Base-by-base conservation (phyloP, 2,888 invertebrate genomes). In the Papilio demoleus region DNA sequence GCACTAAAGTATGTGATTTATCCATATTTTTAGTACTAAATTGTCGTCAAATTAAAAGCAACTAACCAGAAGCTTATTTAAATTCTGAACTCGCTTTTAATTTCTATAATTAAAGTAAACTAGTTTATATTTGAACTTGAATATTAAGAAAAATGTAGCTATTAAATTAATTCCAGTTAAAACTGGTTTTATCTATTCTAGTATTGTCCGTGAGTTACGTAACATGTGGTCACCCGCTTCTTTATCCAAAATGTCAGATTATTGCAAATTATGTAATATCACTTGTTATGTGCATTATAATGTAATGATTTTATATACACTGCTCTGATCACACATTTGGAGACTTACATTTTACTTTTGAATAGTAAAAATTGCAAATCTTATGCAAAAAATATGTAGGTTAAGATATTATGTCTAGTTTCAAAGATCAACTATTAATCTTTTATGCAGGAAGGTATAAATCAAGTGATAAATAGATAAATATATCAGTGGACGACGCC, bases 171-270 rank as follows among this genome's bases (percentile, higher is more conserved):
- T 27, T 14, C 50, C 27, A 27, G 53, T 53, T 27, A 27, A 14
- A 53, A n/a, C 53, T 53, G 27, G n/a, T 53, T 53, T 53, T 0
- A 4, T 2, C n/a, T n/a, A 6, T 1, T 50, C 6, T 9, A 19
- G 19, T 40, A 14, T 14, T 50, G 14, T 61, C 53, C 61, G 12
- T 5, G 12, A 17, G 31, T 53, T 19, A 19, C 31, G 24, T 22
- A 61, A 67, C 6, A 12, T 1, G 4, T 63, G 68, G 58, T 19
- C 38, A 64, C 62, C 53, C 14, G 17, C 14, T 19, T 14, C 5
- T 53, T 36, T 42, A 47, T 19, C 24, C n/a, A n/a, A 68, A 68
- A 68, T 68, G 68, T 68, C 68, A 64, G 9, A 45, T 34, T 22
- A 27, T 59, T 45, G 56, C 36, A 36, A 58, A 68, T 58, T 63